Conservation (phyloP, 2,888 invertebrate genomes). For the Eurois occulta region DNA sequence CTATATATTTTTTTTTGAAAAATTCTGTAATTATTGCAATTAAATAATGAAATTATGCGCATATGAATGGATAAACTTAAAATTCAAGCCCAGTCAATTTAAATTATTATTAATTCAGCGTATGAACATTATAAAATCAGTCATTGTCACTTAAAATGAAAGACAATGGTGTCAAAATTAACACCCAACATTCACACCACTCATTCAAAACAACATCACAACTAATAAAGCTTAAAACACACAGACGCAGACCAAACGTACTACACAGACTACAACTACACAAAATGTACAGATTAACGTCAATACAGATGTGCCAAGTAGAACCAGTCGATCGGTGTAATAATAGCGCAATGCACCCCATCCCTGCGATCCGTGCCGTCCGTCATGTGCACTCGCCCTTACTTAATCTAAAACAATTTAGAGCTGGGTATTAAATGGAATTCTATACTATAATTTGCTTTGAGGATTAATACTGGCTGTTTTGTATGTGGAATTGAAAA, state of each 20-base stretch:
- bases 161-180: not conserved
- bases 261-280: not conserved
- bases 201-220: conserved; percentile 20
- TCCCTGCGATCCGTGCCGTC: conserved; percentile 60
- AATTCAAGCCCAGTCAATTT: not conserved
- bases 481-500: conserved; percentile 34
- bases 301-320: conserved; percentile 57
- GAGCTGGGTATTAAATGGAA: conserved; percentile 60
- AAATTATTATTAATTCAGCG: not conserved
- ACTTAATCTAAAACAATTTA: conserved; percentile 72
- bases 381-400: conserved; percentile 82
- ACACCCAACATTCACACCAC: not conserved
- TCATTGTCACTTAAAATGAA: not conserved
- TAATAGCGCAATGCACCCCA: conserved; percentile 65
- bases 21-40: not conserved
- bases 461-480: conserved; percentile 40
- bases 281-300: conserved; percentile 57
- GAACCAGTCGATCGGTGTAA: conserved; percentile 61
- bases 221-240: conserved; percentile 46
- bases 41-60: not conserved
- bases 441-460: conserved; percentile 64
- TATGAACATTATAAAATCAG: not conserved
- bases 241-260: conserved; percentile 6
- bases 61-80: not conserved
- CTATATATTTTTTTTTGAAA: not conserved